A percentile compares a stretch with the other conserved stretches of the same genome.
phyloP scores from a whole-genome alignment of 2,113 vertebrate genomes.

The Zosterops borbonicus region DNA sequence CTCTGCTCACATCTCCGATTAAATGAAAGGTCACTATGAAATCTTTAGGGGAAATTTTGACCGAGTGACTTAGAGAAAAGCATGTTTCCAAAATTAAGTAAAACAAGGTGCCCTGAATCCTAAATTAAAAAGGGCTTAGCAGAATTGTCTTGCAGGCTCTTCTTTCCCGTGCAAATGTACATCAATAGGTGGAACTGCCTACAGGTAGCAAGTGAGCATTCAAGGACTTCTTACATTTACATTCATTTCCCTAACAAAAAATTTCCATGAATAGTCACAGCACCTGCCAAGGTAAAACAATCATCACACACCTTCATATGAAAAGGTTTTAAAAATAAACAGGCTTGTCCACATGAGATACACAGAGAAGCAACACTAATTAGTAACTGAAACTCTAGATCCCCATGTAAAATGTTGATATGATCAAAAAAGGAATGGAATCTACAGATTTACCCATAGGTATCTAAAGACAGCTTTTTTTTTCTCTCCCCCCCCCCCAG shows the following conservation, averaged over 20 bases:
- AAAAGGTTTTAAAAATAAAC: not conserved
- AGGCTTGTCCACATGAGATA: not conserved
- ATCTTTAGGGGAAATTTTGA: not conserved
- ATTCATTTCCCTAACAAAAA: not conserved
- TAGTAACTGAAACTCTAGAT: not conserved
- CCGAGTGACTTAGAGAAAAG: not conserved
- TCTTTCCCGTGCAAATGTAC: not conserved
- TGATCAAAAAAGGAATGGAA: not conserved
- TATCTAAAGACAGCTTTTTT: not conserved
- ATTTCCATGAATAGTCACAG: not conserved
- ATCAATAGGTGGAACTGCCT: not conserved
- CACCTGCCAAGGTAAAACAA: not conserved
- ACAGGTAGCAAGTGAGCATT: not conserved
- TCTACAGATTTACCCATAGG: not conserved
- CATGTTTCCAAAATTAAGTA: not conserved
- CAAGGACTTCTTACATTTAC: not conserved
- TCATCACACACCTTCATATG: not conserved
- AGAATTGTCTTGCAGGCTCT: not conserved
- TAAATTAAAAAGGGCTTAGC: not conserved
- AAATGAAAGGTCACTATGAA: conserved; percentile 28
- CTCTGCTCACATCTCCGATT: not conserved
- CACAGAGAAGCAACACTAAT: not conserved
- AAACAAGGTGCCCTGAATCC: not conserved
- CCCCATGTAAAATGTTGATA: not conserved
- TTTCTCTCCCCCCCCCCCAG: not conserved